Evolutionary conservation across 2,113 vertebrate species (phyloP).

Genomic region (Pseudorasbora parva): DNA sequence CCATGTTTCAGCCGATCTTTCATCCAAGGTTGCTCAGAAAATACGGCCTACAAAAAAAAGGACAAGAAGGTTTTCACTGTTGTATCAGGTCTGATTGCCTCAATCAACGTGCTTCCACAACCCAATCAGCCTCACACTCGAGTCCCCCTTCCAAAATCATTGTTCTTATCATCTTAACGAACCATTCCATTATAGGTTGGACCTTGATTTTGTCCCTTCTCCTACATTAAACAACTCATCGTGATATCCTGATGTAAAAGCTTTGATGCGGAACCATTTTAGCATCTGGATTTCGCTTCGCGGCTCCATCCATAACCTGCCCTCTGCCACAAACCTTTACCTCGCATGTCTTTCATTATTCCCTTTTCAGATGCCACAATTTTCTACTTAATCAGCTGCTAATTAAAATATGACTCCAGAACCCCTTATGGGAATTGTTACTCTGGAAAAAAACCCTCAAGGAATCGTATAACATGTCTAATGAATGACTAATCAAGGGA

Average conservation of each 20-base stretch:
- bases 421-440: conserved; percentile 54
- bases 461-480: conserved; percentile 58
- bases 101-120: conserved; percentile 49
- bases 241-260: conserved; percentile 6
- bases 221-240: not conserved
- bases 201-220: conserved; percentile 33
- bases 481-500: conserved; percentile 59
- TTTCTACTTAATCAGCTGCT: conserved; percentile 63
- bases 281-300: not conserved
- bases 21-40: conserved; percentile 7
- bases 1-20: not conserved
- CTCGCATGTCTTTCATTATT: conserved; percentile 50
- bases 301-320: not conserved
- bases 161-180: conserved; percentile 37
- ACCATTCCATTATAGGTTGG: not conserved
- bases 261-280: conserved; percentile 9
- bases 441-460: conserved; percentile 39
- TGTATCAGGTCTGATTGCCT: conserved; percentile 47
- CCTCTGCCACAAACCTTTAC: conserved; percentile 51
- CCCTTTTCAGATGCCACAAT: conserved; percentile 53
- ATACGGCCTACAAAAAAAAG: conserved; percentile 2
- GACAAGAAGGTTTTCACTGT: conserved; percentile 2
- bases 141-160: conserved; percentile 26
- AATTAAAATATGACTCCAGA: conserved; percentile 67
- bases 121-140: conserved; percentile 35